Evolutionary conservation across 1,140 invertebrate genomes (phyloP).

Genomic region (Sitobion miscanthi): DNA sequence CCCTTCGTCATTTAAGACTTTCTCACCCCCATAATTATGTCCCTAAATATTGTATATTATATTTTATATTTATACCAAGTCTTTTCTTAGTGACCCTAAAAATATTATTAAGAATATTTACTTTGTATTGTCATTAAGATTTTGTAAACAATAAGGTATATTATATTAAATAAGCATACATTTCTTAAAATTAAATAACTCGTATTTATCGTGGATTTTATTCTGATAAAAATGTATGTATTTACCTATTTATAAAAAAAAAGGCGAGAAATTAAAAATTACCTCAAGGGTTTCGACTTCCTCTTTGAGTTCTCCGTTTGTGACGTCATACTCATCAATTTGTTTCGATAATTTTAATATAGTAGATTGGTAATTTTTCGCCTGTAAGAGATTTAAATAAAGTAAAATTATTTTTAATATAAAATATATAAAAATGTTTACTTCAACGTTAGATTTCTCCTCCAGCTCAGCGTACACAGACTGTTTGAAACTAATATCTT

Average conservation of each 20-base stretch:
- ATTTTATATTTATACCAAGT: neutral
- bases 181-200: no score
- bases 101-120: neutral
- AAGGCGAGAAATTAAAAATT: neutral
- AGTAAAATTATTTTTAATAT: neutral
- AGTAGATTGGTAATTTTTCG: slow-evolving; percentile 59
- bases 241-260: neutral
- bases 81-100: no score
- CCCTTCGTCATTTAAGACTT: no score
- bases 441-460: slow-evolving; percentile 47
- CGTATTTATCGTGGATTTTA: neutral
- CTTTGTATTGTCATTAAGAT: no score
- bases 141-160: no score
- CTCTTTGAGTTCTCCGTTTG: slow-evolving; percentile 61
- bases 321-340: slow-evolving; percentile 60
- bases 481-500: slow-evolving; percentile 57
- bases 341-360: slow-evolving; percentile 59
- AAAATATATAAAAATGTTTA: slow-evolving; percentile 42
- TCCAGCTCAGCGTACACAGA: slow-evolving; percentile 57
- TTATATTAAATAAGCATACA: no score
- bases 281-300: slow-evolving; percentile 61
- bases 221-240: neutral
- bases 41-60: neutral
- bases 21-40: neutral
- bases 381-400: slow-evolving; percentile 51